Percentiles rank a stretch among this genome's conserved stretches.
These are phyloP conservation scores for Lycorma delicatula DNA, from an alignment of 1,140 invertebrate genomes.

Conservation along the genomic window DNA sequence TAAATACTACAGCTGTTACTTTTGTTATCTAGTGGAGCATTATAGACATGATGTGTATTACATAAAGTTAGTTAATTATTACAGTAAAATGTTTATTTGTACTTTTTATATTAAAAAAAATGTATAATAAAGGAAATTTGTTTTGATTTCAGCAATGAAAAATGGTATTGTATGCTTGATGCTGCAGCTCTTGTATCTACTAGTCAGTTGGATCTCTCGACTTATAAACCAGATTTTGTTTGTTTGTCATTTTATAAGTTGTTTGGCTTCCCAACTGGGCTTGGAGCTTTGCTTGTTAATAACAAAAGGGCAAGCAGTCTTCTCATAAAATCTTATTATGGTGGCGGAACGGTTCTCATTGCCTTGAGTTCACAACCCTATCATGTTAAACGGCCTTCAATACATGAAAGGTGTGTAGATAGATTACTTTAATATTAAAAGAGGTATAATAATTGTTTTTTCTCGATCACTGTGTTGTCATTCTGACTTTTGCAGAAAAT, in stretches of 20 bases:
- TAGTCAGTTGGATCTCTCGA: slow-evolving; percentile 63
- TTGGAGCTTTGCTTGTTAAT: slow-evolving; percentile 80
- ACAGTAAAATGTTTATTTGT: too few species aligned
- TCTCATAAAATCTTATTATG: slow-evolving; percentile 74
- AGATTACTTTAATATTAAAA: slow-evolving; percentile 8
- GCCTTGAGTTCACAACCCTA: slow-evolving; percentile 58
- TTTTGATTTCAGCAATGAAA: too few species aligned
- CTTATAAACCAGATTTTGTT: slow-evolving; percentile 77
- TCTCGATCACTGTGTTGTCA: neutral
- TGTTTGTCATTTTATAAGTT: slow-evolving; percentile 96
- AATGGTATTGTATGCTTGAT: slow-evolving; percentile 80
- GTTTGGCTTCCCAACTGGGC: slow-evolving; percentile 93
- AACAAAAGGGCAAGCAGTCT: slow-evolving; percentile 57
- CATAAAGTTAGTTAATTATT: too few species aligned
- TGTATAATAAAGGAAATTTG: too few species aligned
- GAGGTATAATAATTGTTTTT: neutral
- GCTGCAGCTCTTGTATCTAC: slow-evolving; percentile 76
- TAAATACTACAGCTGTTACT: too few species aligned
- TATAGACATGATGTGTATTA: too few species aligned
- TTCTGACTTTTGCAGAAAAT: too few species aligned
- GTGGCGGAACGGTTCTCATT: slow-evolving; percentile 84
- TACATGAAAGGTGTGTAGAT: slow-evolving; percentile 61
- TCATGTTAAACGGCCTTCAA: slow-evolving; percentile 52
- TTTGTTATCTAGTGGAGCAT: too few species aligned
- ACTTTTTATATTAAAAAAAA: too few species aligned